Percentiles rank a stretch among this genome's conserved stretches.
These are phyloP conservation scores for Dolichopus griseipennis DNA, from an alignment of 2,888 invertebrate species.

Conservation along the genomic window DNA sequence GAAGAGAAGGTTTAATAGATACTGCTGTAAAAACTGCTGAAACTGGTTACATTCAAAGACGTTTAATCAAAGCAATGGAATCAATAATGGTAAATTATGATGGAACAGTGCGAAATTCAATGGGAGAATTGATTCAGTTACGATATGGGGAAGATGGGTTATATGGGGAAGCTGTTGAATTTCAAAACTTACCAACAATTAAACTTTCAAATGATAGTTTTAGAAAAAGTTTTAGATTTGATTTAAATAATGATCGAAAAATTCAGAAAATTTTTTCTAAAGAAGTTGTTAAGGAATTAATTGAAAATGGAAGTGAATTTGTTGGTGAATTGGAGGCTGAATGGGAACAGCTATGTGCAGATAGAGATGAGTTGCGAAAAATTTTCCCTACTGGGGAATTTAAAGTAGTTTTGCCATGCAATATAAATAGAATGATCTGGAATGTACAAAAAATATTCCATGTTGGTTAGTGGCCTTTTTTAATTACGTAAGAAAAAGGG, in stretches of 20 bases:
- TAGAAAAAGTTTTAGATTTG: conserved; percentile 87
- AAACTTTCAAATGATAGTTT: conserved; percentile 72
- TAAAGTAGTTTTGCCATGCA: conserved; percentile 93
- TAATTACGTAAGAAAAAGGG: conserved; percentile 96
- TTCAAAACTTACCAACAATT: conserved; percentile 62
- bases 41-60: conserved; percentile 96
- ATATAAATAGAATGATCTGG: conserved; percentile 49
- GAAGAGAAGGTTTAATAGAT: conserved; percentile 98
- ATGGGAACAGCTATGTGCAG: conserved; percentile 83
- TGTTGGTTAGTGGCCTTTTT: too few relatives aligned
- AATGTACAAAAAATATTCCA: too few relatives aligned
- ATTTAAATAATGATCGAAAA: conserved; percentile 82
- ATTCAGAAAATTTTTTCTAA: conserved; percentile 61
- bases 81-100: conserved; percentile 95
- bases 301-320: conserved; percentile 74
- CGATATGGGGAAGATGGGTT: conserved; percentile 96
- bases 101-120: conserved; percentile 88
- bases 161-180: conserved; percentile 88
- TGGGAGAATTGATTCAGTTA: conserved; percentile 75
- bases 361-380: conserved; percentile 71
- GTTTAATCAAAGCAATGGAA: conserved; percentile 97
- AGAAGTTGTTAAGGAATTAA: conserved; percentile 80
- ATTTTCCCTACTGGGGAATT: conserved; percentile 93
- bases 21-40: conserved; percentile 98
- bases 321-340: conserved; percentile 81